Base-by-base conservation (phyloP, 2,113 vertebrate genomes). In the Brienomyrus longianalis region DNA sequence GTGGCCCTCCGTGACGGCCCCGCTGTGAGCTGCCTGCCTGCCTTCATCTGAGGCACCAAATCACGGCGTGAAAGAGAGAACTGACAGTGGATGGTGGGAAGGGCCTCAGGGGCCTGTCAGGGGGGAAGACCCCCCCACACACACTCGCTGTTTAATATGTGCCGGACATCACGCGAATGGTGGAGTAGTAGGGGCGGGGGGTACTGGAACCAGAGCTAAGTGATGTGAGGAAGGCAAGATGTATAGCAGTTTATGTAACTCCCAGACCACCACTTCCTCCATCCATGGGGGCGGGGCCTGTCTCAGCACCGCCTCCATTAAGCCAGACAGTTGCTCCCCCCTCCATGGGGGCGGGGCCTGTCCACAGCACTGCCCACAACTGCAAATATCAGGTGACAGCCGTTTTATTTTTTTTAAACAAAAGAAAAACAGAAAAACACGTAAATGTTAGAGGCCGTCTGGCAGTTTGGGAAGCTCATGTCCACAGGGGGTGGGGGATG, bases 361-460 rank as follows among this genome's bases (percentile, higher is more conserved):
- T 23, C 77, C 39, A 21, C 17, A 52, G 39, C 52, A 39, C 77
- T n/a, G 35, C 21, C 21, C 17, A 31, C 43, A 19, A 54, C 43
- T 17, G 31, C 27, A 90, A 51, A 84, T 83, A 50, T 21, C 74
- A 50, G 17, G 52, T 86, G 62, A 91, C 83, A 56, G 54, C 83
- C 66, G 62, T 89, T 59, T 23, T 59, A 59, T 89, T 47, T n/a
- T n/a, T 62, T 83, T 56, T 88, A 85, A 85, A 47, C 66, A 43
- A 91, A 85, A 52, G 31, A 31, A 91, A 92, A 89, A 92, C 89
- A 87, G 31, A 35, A 9, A 70, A 70, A 70, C 48, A 80, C 77
- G 88, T 91, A 92, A 91, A 92, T 91, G 91, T 92, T 88, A 92
- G 54, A 90, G 92, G 90, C 85, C 47, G 11, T 51, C 21, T 86